These are phyloP conservation scores for Gortyna flavago DNA, from an alignment of 2,888 invertebrate genomes.

Conservation along the genomic window DNA sequence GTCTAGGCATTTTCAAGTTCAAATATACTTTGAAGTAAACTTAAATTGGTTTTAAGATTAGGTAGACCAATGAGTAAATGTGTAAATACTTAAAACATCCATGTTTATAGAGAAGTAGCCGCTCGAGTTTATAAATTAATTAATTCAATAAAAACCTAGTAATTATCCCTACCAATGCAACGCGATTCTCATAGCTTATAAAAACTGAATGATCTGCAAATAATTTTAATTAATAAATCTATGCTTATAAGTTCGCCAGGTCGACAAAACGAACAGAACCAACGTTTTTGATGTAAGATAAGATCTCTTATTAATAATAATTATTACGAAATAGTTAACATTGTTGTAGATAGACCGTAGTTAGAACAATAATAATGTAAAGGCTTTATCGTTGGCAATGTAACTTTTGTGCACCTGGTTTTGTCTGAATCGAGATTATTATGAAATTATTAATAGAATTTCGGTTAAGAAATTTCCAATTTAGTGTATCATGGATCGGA, in stretches of 20 bases:
- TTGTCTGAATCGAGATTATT: slow-evolving; percentile 74
- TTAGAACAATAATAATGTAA: slow-evolving; percentile 73
- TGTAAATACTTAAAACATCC: not conserved
- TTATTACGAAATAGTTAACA: slow-evolving; percentile 63
- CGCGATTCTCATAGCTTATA: slow-evolving; percentile 28
- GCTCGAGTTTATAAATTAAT: not conserved
- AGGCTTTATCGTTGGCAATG: slow-evolving; percentile 87
- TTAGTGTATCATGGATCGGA: not conserved
- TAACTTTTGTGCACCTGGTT: slow-evolving; percentile 89
- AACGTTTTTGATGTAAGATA: slow-evolving; percentile 81
- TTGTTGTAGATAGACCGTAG: slow-evolving; percentile 67
- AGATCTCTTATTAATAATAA: slow-evolving; percentile 69
- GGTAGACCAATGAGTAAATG: not conserved
- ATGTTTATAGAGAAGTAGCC: not conserved
- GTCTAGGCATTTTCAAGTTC: not conserved
- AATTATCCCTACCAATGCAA: slow-evolving; percentile 32
- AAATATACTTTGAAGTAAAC: not conserved
- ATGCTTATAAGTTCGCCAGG: slow-evolving; percentile 84
- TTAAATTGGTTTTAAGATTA: not conserved
- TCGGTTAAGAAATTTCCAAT: not conserved
- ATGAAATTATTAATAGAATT: slow-evolving; percentile 6
- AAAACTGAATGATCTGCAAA: slow-evolving; percentile 54
- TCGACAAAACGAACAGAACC: slow-evolving; percentile 88
- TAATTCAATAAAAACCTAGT: not conserved
- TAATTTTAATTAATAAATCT: slow-evolving; percentile 66